Evolutionary conservation across 2,113 vertebrate species (phyloP), one percentile per base, ranked within the genome.

Genomic region (Taurulus bubalis): DNA sequence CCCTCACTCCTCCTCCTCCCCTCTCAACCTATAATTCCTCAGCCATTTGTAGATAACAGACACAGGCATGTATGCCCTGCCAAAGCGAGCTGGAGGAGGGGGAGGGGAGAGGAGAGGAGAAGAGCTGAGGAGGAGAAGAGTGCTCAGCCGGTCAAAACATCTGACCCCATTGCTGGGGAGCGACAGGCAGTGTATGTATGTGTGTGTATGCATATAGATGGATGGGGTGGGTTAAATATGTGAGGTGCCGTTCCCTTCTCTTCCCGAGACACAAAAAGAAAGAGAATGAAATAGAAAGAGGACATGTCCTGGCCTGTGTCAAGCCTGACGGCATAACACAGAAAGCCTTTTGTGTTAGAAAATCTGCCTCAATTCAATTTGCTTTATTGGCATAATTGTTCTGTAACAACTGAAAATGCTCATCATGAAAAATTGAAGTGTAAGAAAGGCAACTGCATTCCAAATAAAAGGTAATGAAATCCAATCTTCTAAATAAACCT

Each of bases 1-100:
- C 64, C 80, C 77, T 80, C 85, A 74, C 83, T 85, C 76, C 85
- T 85, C 76, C 85, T 68, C 82, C 87, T 86, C 87, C 88, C 89
- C 87, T 89, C 92, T 92, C 88, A 89, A 94, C 86, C 87, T 92
- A 93, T 95, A 95, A 83, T 90, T 93, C 90, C 86, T 89, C 85
- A 92, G 90, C 91, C 84, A 87, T 92, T 94, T 90, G 86, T 90
- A 94, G 92, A 93, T 94, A 94, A 94, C n/a, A 83, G 91, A 94
- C 20, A 80, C 89, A 85, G 89, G 90, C 92, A 93, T 89, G 92
- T 82, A 70, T 62, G 22, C 80, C 80, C 88, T 94, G 89, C 90
- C 87, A 89, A 91, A 83, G 82, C 86, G 58, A 81, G 90, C 53
- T 65, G 68, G 38, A 62, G 68, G 72, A 72, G 80, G 88, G 79